Percentiles rank a stretch among this genome's conserved stretches.
These are phyloP conservation scores for Fragum sueziense DNA, from an alignment of 2,888 invertebrate genomes.

Conservation along the genomic window DNA sequence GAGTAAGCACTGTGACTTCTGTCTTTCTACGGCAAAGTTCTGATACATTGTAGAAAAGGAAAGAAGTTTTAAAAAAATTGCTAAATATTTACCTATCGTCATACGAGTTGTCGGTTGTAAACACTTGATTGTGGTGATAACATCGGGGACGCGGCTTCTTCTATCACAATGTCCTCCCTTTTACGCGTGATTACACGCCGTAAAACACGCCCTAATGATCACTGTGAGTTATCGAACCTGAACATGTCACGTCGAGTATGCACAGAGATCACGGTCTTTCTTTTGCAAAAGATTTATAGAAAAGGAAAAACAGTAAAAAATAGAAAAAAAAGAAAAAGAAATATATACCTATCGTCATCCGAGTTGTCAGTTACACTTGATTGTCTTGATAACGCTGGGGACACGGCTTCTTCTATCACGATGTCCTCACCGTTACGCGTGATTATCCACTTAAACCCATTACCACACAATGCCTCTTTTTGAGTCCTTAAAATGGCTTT, in stretches of 20 bases:
- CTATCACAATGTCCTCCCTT: conserved; percentile 74
- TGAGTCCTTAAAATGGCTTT: too few relatives aligned
- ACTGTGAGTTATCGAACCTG: conserved; percentile 69
- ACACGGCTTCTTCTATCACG: conserved; percentile 68
- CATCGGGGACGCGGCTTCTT: conserved; percentile 68
- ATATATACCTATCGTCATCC: conserved; percentile 49
- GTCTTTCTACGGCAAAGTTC: not conserved
- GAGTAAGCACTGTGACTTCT: not conserved
- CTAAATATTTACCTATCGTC: conserved; percentile 43
- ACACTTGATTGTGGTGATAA: conserved; percentile 69
- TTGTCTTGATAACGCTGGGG: conserved; percentile 67
- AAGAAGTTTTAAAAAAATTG: too few relatives aligned
- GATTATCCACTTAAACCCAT: too few relatives aligned
- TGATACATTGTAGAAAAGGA: too few relatives aligned
- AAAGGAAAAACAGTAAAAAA: too few relatives aligned
- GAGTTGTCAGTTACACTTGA: conserved; percentile 69
- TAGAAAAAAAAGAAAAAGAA: too few relatives aligned
- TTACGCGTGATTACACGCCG: conserved; percentile 73
- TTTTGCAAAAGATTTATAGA: too few relatives aligned
- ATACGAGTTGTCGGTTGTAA: conserved; percentile 65
- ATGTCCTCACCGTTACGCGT: conserved; percentile 75
- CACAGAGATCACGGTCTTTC: too few relatives aligned
- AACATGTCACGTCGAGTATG: not conserved
- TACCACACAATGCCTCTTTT: too few relatives aligned
- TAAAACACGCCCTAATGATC: conserved; percentile 72